A percentile compares a stretch with the other conserved stretches of the same genome.
phyloP scores from a whole-genome alignment of 2,888 invertebrate genomes.

The Strigamia crassipes region DNA sequence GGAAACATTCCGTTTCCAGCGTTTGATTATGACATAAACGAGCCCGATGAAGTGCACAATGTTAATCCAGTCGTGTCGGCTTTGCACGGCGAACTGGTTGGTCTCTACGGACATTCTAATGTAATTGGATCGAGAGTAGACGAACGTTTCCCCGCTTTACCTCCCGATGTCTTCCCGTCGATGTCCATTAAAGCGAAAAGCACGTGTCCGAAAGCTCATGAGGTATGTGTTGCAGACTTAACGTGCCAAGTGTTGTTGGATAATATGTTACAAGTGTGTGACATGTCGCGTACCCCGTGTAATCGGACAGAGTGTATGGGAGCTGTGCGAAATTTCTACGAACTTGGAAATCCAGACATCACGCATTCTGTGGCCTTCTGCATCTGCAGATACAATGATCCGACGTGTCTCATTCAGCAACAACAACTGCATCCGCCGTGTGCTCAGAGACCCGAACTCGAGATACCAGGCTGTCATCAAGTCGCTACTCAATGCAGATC shows the following conservation, averaged over 20 bases:
- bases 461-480: conserved; percentile 82
- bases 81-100: neutral
- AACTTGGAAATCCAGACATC: conserved; percentile 49
- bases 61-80: conserved; percentile 18
- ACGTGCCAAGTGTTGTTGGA: conserved; percentile 48
- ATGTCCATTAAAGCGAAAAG: conserved; percentile 43
- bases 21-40: neutral
- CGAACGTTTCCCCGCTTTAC: neutral
- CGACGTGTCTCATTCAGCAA: conserved; percentile 85
- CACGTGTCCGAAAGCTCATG: conserved; percentile 49
- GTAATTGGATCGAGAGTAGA: neutral
- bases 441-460: conserved; percentile 75
- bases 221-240: conserved; percentile 45
- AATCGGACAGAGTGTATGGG: conserved; percentile 49
- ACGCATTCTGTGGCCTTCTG: conserved; percentile 48
- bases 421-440: conserved; percentile 87
- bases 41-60: neutral
- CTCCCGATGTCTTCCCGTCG: conserved; percentile 22
- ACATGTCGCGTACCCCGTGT: conserved; percentile 46
- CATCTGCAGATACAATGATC: conserved; percentile 67
- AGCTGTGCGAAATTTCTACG: conserved; percentile 48
- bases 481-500: conserved; percentile 81
- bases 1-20: neutral
- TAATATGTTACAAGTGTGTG: conserved; percentile 47
- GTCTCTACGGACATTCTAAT: neutral